Evolutionary conservation across 2,797 vertebrate species (phyloP), one percentile per base, ranked within the genome.

Genomic region (Mus minutoides): DNA sequence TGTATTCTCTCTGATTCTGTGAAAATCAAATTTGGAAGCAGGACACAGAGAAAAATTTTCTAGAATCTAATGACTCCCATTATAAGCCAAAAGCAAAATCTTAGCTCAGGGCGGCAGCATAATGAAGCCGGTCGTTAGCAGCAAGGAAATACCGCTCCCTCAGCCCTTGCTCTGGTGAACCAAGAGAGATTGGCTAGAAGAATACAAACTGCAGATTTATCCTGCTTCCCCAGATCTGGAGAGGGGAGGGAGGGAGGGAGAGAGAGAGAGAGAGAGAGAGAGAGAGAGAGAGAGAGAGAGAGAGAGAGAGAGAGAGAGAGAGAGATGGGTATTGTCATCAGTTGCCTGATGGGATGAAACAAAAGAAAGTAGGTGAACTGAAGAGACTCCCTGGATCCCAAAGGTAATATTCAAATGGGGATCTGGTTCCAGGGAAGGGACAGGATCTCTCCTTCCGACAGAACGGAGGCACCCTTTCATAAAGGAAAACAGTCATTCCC

Each of bases 81-180:
- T 89, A 96, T 37, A 95, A 91, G 88, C 97, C 92, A 92, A 97
- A 96, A 88, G 95, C 95, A 96, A 95, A 96, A 96, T 88, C 94
- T 96, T 94, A 95, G 83, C 90, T 89, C 67, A 84, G 88, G 90
- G 93, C 7, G 0, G 82, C 14, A 1, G 79, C 64, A 93, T 97
- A 95, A 97, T 94, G 92, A 97, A 97, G 93, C n/a, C 19, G 80
- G 83, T 95, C 78, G 34, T 73, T 91, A 82, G 77, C 49, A 82
- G 87, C 89, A 24, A 91, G 90, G 88, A 96, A 88, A 94, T 26
- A 67, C 75, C 14, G 10, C 73, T 94, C 88, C 86, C 37, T 62
- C 79, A 76, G 87, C 54, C 56, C 88, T 62, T 60, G 62, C 83
- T 92, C 95, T 78, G 86, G 73, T 62, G 92, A 94, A 76, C 88